Evolutionary conservation across 2,888 invertebrate genomes (phyloP), one percentile per base, ranked within the genome.

Genomic region (Trissoscelio sp.): DNA sequence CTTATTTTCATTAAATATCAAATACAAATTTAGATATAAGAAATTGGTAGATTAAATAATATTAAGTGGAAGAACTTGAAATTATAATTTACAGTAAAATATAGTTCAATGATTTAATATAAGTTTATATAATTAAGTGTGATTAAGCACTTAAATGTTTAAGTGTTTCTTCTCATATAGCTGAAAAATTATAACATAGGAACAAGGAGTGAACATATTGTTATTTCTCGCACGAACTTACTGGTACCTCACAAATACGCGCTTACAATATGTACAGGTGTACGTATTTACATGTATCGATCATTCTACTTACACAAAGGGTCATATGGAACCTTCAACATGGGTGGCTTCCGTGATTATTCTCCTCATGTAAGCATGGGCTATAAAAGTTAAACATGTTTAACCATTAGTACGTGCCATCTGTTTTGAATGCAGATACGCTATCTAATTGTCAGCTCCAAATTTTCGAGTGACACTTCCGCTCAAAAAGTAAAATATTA

Each of bases 361-460:
- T 90, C 90, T 83, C 86, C 87, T 90, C 90, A 87, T 89, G 90
- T 85, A 85, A 88, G 81, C 84, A 84, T 81, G 83, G 85, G 86
- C 86, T 86, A 87, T 88, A 89, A 89, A 89, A 88, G 87, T 87
- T 89, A 89, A 89, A 88, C 89, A 87, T 85, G 88, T 86, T 82
- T 88, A 88, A 89, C 86, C 86, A 85, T 84, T 85, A 83, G 83
- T 86, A 87, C 88, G 88, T 88, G 87, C 87, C 86, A 83, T 83
- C 83, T 86, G 81, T 81, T 83, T 81, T 81, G 62, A 66, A 82
- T 73, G 67, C 64, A 83, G 79, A 83, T 83, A 83, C 81, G 83
- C 78, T 74, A 83, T 58, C 83, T 85, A 85, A 86, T 86, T 83
- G 83, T 62, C 60, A 77, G 39, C 66, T 62, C 64, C 64, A 79